Evolutionary conservation across 2,888 invertebrate species (phyloP).

Genomic region (Lasioglossum marginatum): DNA sequence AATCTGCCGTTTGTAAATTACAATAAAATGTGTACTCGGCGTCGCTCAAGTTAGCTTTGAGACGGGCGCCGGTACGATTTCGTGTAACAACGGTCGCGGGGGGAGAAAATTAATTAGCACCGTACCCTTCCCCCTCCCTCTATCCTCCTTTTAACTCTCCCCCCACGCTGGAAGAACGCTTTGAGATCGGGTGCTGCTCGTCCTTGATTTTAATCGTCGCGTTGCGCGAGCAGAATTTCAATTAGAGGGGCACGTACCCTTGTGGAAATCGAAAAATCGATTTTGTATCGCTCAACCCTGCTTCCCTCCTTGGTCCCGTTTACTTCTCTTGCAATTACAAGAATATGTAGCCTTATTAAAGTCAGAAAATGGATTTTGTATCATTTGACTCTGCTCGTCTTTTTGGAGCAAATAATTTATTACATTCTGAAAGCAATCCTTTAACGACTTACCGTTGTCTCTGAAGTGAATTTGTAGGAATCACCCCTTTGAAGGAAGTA

Average conservation of each 20-base stretch:
- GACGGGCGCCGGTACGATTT: not conserved
- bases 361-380: too few species aligned
- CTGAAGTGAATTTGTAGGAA: too few species aligned
- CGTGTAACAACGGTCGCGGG: not conserved
- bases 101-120: conserved; percentile 18
- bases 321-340: not conserved
- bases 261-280: not conserved
- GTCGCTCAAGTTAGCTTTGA: not conserved
- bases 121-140: not conserved
- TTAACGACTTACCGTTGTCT: too few species aligned
- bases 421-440: too few species aligned
- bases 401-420: too few species aligned
- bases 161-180: not conserved
- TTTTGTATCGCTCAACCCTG: not conserved
- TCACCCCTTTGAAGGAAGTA: too few species aligned
- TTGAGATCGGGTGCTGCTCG: conserved; percentile 1
- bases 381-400: too few species aligned
- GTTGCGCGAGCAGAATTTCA: conserved; percentile 2
- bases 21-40: conserved; percentile 19
- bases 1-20: conserved; percentile 55
- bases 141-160: not conserved
- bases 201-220: conserved; percentile 10
- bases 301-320: not conserved
- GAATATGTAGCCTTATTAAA: too few species aligned
- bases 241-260: not conserved